Evolutionary conservation across 2,797 vertebrate species (phyloP), one percentile per base, ranked within the genome.

Genomic region (Acanthopagrus latus): DNA sequence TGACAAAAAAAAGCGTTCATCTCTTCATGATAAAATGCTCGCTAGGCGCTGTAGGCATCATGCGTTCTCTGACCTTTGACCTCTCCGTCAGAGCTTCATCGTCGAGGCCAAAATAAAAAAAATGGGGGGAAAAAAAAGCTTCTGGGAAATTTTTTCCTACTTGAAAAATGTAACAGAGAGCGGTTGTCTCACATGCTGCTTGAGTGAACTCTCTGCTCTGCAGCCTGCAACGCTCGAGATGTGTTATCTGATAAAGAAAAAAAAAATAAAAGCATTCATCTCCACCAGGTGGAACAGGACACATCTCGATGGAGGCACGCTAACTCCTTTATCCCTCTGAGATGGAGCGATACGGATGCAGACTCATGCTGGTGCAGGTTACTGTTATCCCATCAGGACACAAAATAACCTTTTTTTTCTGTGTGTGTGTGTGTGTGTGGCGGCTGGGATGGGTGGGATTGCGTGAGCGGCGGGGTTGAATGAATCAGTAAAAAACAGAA

Each of bases 261-360:
- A 54, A 54, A 54, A 33, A n/a, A 56, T 86, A 81, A 71, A 63
- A 51, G 69, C 82, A 94, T 95, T 95, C 92, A 94, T 88, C 59
- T 88, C 83, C 89, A 94, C 77, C 78, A 80, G 84, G 91, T 90
- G 93, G 92, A 95, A 95, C 94, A 89, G 86, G 88, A 93, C 86
- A 91, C 86, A 92, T 89, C 76, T 88, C 76, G 82, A 94, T 90
- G 91, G 80, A 94, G 88, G 94, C 94, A 95, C 93, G 93, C 92
- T 92, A 95, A 85, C 87, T 87, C 82, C 84, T 92, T 89, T 92
- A 88, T 91, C 78, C 84, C 74, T 56, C 77, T 62, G 86, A 8
- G 91, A 93, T 91, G 82, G 55, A 59, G 84, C 60, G 91, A 92
- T 93, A 94, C 5, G 69, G 85, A 87, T 21, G 74, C 55, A 80